A percentile compares a stretch with the other conserved stretches of the same genome.
Conservation (phyloP, 2,113 vertebrate genomes). For the Corynorhinus townsendii region DNA sequence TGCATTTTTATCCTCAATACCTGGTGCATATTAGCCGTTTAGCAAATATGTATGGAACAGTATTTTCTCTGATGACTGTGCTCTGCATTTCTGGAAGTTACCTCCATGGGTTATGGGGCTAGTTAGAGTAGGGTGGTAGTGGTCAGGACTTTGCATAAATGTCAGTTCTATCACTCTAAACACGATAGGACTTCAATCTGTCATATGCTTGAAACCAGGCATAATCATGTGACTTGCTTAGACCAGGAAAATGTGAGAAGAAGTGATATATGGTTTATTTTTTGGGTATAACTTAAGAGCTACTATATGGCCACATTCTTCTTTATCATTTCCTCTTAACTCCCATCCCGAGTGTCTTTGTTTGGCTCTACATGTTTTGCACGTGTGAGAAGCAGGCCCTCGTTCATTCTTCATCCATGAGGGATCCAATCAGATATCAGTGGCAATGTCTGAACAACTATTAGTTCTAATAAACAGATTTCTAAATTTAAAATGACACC, state of each 20-base stretch:
- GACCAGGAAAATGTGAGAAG: neutral
- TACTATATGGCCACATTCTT: neutral
- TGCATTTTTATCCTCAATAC: neutral
- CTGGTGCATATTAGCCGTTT: neutral
- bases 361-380: neutral
- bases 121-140: neutral
- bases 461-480: neutral
- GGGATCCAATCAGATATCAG: neutral
- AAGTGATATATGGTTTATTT: neutral
- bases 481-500: neutral
- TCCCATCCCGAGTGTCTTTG: neutral
- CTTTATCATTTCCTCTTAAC: neutral
- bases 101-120: neutral
- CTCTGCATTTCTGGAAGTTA: neutral
- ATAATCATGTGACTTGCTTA: neutral
- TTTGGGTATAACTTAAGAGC: neutral
- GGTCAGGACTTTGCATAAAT: neutral
- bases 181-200: neutral
- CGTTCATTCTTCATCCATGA: neutral
- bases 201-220: neutral
- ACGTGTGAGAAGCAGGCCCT: neutral
- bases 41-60: neutral
- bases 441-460: neutral
- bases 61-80: neutral
- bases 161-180: neutral